These are phyloP conservation scores for Leucania comma DNA, from an alignment of 2,888 invertebrate genomes.

Conservation along the genomic window DNA sequence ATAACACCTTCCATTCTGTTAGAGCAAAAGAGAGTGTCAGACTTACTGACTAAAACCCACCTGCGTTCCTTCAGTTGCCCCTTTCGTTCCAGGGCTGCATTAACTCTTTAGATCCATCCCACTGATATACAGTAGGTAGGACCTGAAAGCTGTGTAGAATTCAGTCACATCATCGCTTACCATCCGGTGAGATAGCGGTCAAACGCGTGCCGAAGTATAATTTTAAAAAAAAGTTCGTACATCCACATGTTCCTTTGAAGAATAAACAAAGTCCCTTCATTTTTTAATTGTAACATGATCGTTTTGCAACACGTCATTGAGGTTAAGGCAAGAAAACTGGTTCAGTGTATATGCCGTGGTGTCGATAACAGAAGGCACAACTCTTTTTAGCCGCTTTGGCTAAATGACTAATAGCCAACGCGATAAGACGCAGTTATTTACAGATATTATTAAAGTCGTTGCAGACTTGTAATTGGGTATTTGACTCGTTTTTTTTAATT, in stretches of 20 bases:
- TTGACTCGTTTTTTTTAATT: too few relatives aligned
- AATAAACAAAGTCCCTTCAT: slow-evolving; percentile 19
- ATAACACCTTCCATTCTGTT: too few relatives aligned
- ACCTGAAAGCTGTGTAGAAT: too few relatives aligned
- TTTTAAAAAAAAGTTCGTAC: too few relatives aligned
- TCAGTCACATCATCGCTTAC: too few relatives aligned
- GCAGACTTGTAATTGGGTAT: neutral
- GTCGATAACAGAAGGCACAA: slow-evolving; percentile 49
- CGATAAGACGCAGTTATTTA: slow-evolving; percentile 44
- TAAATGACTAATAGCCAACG: slow-evolving; percentile 18
- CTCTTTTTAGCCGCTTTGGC: slow-evolving; percentile 40
- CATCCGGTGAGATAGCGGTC: too few relatives aligned
- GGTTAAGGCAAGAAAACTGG: slow-evolving; percentile 61
- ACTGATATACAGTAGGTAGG: neutral
- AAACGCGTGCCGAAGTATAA: too few relatives aligned
- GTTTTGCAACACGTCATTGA: slow-evolving; percentile 54
- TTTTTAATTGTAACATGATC: slow-evolving; percentile 56
- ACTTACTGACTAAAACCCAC: too few relatives aligned
- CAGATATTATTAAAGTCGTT: slow-evolving; percentile 8
- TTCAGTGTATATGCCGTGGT: slow-evolving; percentile 40
- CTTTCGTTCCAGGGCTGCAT: too few relatives aligned
- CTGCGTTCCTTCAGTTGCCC: too few relatives aligned
- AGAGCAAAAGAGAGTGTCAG: too few relatives aligned
- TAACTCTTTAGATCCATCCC: too few relatives aligned
- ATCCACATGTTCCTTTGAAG: slow-evolving; percentile 10